These are phyloP conservation scores for Pachydiplax longipennis DNA, from an alignment of 2,888 invertebrate genomes.

Conservation along the genomic window DNA sequence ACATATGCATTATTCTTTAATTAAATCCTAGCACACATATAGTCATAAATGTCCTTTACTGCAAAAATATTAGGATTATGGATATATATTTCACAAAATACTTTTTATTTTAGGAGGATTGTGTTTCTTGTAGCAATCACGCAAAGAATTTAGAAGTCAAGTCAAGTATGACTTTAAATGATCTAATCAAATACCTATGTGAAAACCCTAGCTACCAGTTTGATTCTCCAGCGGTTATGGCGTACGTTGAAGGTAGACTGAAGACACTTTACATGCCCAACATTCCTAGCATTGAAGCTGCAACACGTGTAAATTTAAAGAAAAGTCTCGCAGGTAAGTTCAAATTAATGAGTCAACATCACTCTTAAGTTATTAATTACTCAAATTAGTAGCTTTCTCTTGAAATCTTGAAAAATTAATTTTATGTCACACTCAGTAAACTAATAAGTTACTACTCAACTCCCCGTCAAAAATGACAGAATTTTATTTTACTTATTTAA, in stretches of 20 bases:
- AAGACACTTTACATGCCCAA: conserved; percentile 94
- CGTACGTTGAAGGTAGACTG: conserved; percentile 80
- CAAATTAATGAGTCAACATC: not conserved
- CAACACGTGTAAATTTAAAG: conserved; percentile 86
- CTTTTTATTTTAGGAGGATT: conserved; percentile 64
- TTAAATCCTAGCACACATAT: not conserved
- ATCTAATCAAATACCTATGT: conserved; percentile 81
- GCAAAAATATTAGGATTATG: not conserved
- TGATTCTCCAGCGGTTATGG: conserved; percentile 89
- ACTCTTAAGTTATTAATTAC: too few species aligned
- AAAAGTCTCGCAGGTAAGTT: conserved; percentile 73
- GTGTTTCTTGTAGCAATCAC: conserved; percentile 83
- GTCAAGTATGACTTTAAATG: conserved; percentile 71
- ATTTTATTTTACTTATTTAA: too few species aligned
- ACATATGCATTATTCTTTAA: too few species aligned
- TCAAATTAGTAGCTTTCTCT: too few species aligned
- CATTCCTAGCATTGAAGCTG: conserved; percentile 89
- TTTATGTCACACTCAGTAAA: too few species aligned
- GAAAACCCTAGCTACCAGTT: conserved; percentile 84
- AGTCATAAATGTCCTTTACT: not conserved
- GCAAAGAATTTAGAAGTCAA: conserved; percentile 55
- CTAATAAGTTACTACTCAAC: too few species aligned
- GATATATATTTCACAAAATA: not conserved
- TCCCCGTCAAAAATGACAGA: too few species aligned
- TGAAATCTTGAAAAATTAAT: too few species aligned